Percentiles rank a stretch among this genome's conserved stretches.
These are phyloP conservation scores for Larimichthys crocea DNA, from an alignment of 2,113 vertebrate genomes.

Conservation along the genomic window DNA sequence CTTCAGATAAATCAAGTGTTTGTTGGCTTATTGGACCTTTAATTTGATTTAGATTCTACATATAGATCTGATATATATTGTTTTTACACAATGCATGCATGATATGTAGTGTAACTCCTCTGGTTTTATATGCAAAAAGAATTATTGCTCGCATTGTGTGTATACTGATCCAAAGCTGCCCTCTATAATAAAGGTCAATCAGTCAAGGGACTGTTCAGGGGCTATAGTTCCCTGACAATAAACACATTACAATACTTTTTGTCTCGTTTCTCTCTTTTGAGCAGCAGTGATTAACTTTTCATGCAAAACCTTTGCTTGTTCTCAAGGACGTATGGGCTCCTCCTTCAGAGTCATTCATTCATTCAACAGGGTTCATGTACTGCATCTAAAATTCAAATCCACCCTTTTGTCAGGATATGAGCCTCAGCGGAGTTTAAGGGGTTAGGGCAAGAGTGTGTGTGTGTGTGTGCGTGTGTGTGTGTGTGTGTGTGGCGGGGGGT, in stretches of 20 bases:
- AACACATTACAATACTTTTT: neutral
- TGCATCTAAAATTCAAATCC: conserved; percentile 31
- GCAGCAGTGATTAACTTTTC: too few relatives aligned
- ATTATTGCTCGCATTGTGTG: too few relatives aligned
- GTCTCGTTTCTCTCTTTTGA: neutral
- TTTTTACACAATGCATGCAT: neutral
- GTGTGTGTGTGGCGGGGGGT: neutral
- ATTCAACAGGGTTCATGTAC: conserved; percentile 20
- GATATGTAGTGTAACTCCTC: too few relatives aligned
- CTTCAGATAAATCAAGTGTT: neutral
- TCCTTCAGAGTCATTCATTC: conserved; percentile 10
- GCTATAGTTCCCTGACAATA: neutral
- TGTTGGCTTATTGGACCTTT: neutral
- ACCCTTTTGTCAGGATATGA: conserved; percentile 36
- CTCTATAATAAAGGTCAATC: neutral
- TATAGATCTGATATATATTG: neutral
- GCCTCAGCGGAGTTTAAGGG: conserved; percentile 4
- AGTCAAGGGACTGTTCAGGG: neutral
- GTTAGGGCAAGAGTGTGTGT: neutral
- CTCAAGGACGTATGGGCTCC: neutral
- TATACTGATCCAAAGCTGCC: too few relatives aligned
- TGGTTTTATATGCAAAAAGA: too few relatives aligned
- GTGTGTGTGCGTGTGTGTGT: too few relatives aligned
- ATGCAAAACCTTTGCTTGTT: neutral
- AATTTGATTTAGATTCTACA: neutral